Evolutionary conservation across 1,140 invertebrate species (phyloP).

Genomic region (Pemphigus obesinymphae): DNA sequence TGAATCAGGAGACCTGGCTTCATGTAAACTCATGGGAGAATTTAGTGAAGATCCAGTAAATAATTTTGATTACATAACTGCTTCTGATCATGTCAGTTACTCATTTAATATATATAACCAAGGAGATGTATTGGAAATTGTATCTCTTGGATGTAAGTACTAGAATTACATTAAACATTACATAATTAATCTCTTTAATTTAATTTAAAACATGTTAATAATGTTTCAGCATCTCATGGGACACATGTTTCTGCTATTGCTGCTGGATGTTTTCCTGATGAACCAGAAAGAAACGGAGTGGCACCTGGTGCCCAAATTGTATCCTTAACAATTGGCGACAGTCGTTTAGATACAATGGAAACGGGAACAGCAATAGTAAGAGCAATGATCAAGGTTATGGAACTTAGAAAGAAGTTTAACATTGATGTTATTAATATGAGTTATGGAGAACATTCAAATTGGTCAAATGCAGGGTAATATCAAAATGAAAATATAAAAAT

Average conservation of each 20-base stretch:
- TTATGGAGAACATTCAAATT: slow-evolving; percentile 91
- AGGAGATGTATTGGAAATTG: slow-evolving; percentile 88
- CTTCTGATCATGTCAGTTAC: slow-evolving; percentile 78
- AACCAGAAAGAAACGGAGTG: slow-evolving; percentile 86
- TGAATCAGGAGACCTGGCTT: slow-evolving; percentile 71
- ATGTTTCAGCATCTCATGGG: slow-evolving; percentile 75
- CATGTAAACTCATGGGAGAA: slow-evolving; percentile 74
- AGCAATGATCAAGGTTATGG: slow-evolving; percentile 83
- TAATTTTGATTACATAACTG: slow-evolving; percentile 71
- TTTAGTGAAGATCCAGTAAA: slow-evolving; percentile 66
- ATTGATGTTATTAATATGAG: slow-evolving; percentile 96
- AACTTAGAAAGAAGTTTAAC: slow-evolving; percentile 54
- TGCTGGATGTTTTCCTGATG: slow-evolving; percentile 83
- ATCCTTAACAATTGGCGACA: slow-evolving; percentile 86
- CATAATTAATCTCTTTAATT: background rate
- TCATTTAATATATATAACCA: slow-evolving; percentile 90
- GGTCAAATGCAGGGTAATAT: slow-evolving; percentile 78
- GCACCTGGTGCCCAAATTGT: slow-evolving; percentile 95
- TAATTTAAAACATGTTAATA: slow-evolving; percentile 42
- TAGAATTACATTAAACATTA: background rate
- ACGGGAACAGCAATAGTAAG: slow-evolving; percentile 86
- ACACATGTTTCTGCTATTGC: slow-evolving; percentile 96
- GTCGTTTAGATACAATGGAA: slow-evolving; percentile 88
- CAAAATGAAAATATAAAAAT: background rate
- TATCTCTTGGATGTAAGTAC: slow-evolving; percentile 84